These are phyloP conservation scores for Microplitis manilae DNA, from an alignment of 2,888 invertebrate species.

Conservation along the genomic window DNA sequence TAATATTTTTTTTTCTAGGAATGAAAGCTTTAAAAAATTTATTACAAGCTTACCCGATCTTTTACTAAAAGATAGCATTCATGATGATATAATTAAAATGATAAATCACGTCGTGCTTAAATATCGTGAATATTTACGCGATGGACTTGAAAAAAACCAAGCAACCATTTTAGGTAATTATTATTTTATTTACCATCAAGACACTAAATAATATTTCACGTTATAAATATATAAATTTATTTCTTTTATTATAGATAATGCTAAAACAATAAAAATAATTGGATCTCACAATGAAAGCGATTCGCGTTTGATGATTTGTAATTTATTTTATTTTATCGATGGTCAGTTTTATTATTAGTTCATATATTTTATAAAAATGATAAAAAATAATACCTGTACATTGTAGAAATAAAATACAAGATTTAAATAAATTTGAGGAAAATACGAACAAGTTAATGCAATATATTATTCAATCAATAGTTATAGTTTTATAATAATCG, in stretches of 20 bases:
- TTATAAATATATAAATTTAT: conserved; percentile 9
- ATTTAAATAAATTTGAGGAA: background rate
- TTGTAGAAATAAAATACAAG: no score
- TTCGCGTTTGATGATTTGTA: conserved; percentile 66
- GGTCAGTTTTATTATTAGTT: conserved; percentile 57
- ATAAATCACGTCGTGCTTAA: conserved; percentile 63
- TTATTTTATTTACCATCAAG: background rate
- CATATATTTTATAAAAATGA: background rate
- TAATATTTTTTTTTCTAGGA: conserved; percentile 51
- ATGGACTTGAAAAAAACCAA: conserved; percentile 58
- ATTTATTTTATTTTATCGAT: conserved; percentile 66
- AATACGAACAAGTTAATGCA: background rate
- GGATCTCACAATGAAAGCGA: conserved; percentile 59
- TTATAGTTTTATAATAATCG: background rate
- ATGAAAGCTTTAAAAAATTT: conserved; percentile 61
- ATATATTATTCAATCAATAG: background rate
- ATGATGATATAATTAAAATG: conserved; percentile 62
- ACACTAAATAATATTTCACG: no score
- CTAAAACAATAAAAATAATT: conserved; percentile 62
- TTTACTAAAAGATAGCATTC: conserved; percentile 58
- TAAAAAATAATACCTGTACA: background rate
- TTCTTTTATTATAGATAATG: conserved; percentile 62
- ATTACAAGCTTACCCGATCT: conserved; percentile 60
- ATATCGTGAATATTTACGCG: conserved; percentile 60
- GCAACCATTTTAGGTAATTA: conserved; percentile 59